These are phyloP conservation scores for Marmota flaviventris DNA, from an alignment of 2,113 vertebrate species.

Conservation along the genomic window DNA sequence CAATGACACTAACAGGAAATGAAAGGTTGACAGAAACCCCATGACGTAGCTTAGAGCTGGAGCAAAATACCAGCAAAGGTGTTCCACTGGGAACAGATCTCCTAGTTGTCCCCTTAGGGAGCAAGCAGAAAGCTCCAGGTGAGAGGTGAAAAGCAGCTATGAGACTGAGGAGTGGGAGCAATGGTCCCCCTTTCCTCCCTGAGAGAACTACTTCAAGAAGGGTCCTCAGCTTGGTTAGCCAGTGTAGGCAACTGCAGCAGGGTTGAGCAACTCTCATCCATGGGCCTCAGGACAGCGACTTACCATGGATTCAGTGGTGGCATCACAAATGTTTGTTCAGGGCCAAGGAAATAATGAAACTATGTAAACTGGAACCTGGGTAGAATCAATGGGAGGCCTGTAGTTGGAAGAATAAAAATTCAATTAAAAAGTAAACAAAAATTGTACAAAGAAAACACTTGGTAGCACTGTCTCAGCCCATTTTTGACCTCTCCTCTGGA, in stretches of 20 bases:
- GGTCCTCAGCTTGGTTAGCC: neutral
- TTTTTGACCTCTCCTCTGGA: neutral
- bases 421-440: neutral
- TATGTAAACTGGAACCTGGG: neutral
- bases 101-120: accelerated
- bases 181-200: neutral
- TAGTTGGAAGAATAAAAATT: neutral
- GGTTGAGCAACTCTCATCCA: neutral
- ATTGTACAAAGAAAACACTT: neutral
- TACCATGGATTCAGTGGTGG: neutral
- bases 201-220: neutral
- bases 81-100: accelerated
- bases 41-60: neutral
- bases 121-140: too few species aligned
- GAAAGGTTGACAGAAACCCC: neutral
- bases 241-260: neutral
- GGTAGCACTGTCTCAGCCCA: accelerated
- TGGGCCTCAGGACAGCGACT: neutral
- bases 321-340: neutral
- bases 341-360: neutral
- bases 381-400: neutral
- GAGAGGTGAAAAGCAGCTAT: accelerated
- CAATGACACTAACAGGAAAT: neutral
- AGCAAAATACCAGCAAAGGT: neutral
- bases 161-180: accelerated